phyloP scores from a whole-genome alignment of 2,797 vertebrate genomes.

The Thunnus albacares region DNA sequence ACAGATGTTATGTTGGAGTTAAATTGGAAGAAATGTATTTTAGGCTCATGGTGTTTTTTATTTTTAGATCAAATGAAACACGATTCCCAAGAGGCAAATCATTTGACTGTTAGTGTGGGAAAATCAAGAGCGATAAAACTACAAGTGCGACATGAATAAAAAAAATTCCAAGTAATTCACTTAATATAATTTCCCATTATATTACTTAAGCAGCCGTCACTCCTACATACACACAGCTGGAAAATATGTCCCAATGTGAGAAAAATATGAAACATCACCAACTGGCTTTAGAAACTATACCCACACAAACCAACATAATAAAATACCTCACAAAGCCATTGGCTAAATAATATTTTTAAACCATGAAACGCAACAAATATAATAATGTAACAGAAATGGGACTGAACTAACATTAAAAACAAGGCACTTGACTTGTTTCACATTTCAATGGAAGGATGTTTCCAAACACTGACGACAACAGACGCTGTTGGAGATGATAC shows the following conservation, averaged over 20 bases:
- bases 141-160: background rate
- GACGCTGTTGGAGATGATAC: background rate
- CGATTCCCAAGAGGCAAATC: background rate
- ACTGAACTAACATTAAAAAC: background rate
- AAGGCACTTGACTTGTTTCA: too few relatives aligned
- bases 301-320: slow-evolving; percentile 39
- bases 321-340: background rate
- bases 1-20: background rate
- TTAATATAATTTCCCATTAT: slow-evolving; percentile 1
- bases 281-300: slow-evolving; percentile 28
- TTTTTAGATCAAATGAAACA: background rate
- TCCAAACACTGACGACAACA: background rate
- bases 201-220: slow-evolving; percentile 18
- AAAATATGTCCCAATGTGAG: slow-evolving; percentile 25
- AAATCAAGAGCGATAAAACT: background rate
- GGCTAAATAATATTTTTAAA: background rate
- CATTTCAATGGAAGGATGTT: background rate
- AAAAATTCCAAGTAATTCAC: background rate
- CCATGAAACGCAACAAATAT: background rate
- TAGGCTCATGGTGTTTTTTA: background rate
- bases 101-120: slow-evolving; percentile 4
- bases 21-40: background rate
- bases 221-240: slow-evolving; percentile 28
- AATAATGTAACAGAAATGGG: background rate
- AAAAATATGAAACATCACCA: slow-evolving; percentile 27